Evolutionary conservation across 2,113 vertebrate species (phyloP).

Genomic region (Delphinapterus leucas): DNA sequence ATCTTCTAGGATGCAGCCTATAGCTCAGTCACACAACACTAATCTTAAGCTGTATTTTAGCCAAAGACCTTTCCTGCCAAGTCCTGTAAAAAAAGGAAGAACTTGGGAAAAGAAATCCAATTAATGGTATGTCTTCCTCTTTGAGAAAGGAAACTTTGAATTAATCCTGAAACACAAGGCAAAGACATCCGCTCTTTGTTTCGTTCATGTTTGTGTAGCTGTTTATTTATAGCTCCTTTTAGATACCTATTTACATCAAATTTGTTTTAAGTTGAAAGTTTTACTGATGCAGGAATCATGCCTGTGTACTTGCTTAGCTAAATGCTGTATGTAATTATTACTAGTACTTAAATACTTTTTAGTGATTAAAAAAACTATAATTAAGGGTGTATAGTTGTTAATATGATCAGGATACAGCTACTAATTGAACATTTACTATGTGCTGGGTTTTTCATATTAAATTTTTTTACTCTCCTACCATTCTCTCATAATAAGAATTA

Average conservation of each 20-base stretch:
- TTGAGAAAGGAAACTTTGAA: constrained; percentile 53
- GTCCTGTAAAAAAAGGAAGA: background rate
- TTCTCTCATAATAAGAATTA: background rate
- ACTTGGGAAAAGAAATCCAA: constrained; percentile 53
- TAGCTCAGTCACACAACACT: constrained; percentile 38
- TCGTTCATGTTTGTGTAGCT: background rate
- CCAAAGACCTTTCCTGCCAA: constrained; percentile 49
- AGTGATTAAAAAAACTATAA: background rate
- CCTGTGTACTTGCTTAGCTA: background rate
- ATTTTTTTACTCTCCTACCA: background rate
- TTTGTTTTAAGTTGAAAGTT: background rate
- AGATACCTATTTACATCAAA: constrained; percentile 22
- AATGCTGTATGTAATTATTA: background rate
- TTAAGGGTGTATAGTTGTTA: background rate
- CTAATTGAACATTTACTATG: background rate
- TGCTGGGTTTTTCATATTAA: background rate
- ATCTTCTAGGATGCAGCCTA: constrained; percentile 6
- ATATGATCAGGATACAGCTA: background rate
- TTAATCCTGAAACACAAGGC: constrained; percentile 16
- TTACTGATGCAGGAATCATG: background rate
- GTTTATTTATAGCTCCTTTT: constrained; percentile 40
- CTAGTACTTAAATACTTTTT: background rate
- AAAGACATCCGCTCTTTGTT: background rate
- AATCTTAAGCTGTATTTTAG: constrained; percentile 46
- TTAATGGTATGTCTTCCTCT: constrained; percentile 27